Evolutionary conservation across 2,888 invertebrate species (phyloP).

Genomic region (Zygogramma bicolorata): DNA sequence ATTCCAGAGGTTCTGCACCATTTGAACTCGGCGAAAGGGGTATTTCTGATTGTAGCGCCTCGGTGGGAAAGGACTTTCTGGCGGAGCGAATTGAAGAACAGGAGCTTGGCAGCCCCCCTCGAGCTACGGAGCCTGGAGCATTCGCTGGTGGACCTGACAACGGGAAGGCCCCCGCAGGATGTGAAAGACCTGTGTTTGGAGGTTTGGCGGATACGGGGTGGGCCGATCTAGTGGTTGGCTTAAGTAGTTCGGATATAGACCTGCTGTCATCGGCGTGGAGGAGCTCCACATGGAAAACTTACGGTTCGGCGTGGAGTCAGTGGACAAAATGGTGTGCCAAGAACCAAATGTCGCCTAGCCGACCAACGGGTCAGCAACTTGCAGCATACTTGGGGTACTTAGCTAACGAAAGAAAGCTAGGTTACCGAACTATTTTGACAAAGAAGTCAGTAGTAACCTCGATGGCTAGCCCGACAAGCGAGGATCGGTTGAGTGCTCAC

Average conservation of each 20-base stretch:
- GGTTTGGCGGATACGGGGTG: conserved; percentile 35
- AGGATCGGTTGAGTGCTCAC: neutral
- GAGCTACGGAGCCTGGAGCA: conserved; percentile 20
- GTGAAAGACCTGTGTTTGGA: conserved; percentile 33
- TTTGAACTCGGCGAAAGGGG: no score
- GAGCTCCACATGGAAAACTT: conserved; percentile 24
- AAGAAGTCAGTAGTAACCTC: neutral
- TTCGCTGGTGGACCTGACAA: conserved; percentile 19
- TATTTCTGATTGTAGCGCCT: no score
- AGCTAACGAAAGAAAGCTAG: neutral
- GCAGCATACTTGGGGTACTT: neutral
- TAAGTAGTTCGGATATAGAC: no score
- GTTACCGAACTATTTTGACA: neutral
- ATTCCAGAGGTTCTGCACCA: no score
- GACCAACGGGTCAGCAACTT: neutral
- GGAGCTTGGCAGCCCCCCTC: conserved; percentile 50
- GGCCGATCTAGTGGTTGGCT: conserved; percentile 8
- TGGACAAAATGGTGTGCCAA: neutral
- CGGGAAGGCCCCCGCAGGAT: no score
- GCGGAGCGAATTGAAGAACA: conserved; percentile 51
- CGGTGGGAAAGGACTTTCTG: conserved; percentile 49
- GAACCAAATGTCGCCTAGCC: neutral
- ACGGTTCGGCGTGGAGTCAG: conserved; percentile 22
- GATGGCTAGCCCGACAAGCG: neutral
- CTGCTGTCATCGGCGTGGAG: no score